Percentiles rank a stretch among this genome's conserved stretches.
phyloP scores from a whole-genome alignment of 1,140 invertebrate genomes.

The Drosophila repletoides region DNA sequence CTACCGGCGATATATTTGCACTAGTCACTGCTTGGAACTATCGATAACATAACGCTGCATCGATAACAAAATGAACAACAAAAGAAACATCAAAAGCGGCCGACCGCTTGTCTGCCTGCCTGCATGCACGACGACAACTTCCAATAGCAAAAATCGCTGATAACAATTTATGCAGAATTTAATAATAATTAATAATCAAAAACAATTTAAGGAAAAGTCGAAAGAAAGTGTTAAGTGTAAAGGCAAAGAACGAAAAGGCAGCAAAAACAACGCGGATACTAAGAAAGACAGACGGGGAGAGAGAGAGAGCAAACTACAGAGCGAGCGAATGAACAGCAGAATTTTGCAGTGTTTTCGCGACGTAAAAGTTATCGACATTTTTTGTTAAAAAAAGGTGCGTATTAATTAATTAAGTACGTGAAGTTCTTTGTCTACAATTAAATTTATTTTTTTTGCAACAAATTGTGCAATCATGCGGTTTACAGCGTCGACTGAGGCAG shows the following conservation, averaged over 20 bases:
- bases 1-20: slow-evolving; percentile 33
- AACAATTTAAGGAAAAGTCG: background rate
- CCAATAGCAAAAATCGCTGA: background rate
- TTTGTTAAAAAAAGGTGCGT: slow-evolving; percentile 61
- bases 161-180: slow-evolving; percentile 26
- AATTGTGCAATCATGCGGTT: slow-evolving; percentile 59
- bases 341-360: slow-evolving; percentile 74
- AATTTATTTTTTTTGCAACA: background rate
- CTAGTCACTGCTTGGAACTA: background rate
- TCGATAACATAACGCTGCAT: slow-evolving; percentile 32
- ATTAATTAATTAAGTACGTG: slow-evolving; percentile 28
- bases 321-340: slow-evolving; percentile 44
- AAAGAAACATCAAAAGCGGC: slow-evolving; percentile 47
- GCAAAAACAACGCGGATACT: slow-evolving; percentile 24
- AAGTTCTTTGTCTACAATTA: slow-evolving; percentile 26
- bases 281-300: slow-evolving; percentile 29
- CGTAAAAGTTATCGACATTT: slow-evolving; percentile 64
- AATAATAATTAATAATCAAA: background rate
- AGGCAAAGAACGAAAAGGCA: slow-evolving; percentile 8
- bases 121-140: slow-evolving; percentile 13
- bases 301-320: background rate
- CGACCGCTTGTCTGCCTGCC: slow-evolving; percentile 43
- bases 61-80: slow-evolving; percentile 43
- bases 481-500: background rate
- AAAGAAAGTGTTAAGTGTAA: slow-evolving; percentile 6